Evolutionary conservation across 2,797 vertebrate species (phyloP).

Genomic region (Microctenopoma steveboyesi): DNA sequence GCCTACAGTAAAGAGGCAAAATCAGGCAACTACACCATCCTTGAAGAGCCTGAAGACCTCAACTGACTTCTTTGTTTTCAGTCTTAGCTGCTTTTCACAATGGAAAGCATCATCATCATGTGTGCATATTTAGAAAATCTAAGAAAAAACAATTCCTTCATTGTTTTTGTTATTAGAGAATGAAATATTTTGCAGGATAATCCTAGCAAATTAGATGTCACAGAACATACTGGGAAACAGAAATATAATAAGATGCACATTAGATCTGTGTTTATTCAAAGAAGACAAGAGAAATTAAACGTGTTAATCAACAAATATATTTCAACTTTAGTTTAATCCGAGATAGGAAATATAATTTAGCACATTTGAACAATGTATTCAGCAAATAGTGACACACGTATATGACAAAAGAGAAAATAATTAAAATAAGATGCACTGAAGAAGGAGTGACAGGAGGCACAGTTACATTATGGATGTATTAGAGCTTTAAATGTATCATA

Average conservation of each 20-base stretch:
- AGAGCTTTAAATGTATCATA: conserved; percentile 9
- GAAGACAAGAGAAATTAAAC: too few relatives aligned
- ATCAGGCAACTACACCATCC: conserved; percentile 55
- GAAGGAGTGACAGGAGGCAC: background rate
- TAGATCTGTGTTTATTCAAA: background rate
- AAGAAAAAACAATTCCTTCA: background rate
- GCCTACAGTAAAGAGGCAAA: conserved; percentile 62
- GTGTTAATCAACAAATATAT: too few relatives aligned
- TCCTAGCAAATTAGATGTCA: background rate
- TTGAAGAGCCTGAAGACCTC: conserved; percentile 32
- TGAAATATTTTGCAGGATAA: too few relatives aligned
- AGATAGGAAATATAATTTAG: background rate
- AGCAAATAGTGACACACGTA: too few relatives aligned
- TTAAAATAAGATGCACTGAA: background rate
- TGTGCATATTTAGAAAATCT: background rate
- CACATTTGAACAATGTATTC: background rate
- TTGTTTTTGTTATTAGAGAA: background rate
- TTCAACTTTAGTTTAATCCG: background rate
- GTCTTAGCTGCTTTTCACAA: background rate
- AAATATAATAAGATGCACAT: background rate
- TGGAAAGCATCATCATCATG: background rate
- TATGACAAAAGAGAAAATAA: background rate
- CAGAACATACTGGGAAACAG: background rate
- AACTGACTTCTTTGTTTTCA: conserved; percentile 25
- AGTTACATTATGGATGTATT: background rate